Conservation (phyloP, 2,888 invertebrate genomes). For the Drosophila buzzatii region DNA sequence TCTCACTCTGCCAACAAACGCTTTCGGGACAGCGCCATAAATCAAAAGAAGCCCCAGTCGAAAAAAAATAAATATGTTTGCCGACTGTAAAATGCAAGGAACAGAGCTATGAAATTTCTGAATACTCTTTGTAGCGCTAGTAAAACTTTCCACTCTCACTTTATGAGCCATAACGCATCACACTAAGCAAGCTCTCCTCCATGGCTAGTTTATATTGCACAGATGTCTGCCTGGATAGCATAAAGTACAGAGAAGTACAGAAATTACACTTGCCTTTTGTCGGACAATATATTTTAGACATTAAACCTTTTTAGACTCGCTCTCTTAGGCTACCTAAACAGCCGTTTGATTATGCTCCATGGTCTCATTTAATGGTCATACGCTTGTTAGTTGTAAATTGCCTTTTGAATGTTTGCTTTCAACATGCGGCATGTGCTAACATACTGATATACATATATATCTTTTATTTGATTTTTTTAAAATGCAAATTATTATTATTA, state of each 20-base stretch:
- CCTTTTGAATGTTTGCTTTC: not conserved
- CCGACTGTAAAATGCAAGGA: constrained; percentile 43
- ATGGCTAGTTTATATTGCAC: not conserved
- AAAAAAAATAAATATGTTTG: constrained; percentile 66
- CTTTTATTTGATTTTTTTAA: too few species aligned
- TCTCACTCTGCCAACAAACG: constrained; percentile 8
- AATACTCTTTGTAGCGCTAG: not conserved
- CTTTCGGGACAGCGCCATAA: constrained; percentile 52
- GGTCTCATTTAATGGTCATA: not conserved
- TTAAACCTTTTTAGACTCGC: not conserved
- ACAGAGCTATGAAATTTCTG: constrained; percentile 8
- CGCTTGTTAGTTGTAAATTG: not conserved
- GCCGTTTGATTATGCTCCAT: not conserved
- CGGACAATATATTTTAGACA: not conserved
- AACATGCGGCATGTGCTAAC: too few species aligned
- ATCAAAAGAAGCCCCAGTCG: constrained; percentile 71
- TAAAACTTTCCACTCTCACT: not conserved
- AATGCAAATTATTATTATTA: too few species aligned
- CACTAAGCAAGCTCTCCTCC: constrained; percentile 1
- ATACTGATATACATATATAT: too few species aligned
- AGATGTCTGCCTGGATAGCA: not conserved
- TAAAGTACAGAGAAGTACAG: too few species aligned
- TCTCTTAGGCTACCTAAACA: not conserved
- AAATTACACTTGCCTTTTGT: not conserved
- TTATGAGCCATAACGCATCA: constrained; percentile 9